Percentiles rank a stretch among this genome's conserved stretches.
Conservation (phyloP, 2,888 invertebrate species). For the Drosophila limbata region DNA sequence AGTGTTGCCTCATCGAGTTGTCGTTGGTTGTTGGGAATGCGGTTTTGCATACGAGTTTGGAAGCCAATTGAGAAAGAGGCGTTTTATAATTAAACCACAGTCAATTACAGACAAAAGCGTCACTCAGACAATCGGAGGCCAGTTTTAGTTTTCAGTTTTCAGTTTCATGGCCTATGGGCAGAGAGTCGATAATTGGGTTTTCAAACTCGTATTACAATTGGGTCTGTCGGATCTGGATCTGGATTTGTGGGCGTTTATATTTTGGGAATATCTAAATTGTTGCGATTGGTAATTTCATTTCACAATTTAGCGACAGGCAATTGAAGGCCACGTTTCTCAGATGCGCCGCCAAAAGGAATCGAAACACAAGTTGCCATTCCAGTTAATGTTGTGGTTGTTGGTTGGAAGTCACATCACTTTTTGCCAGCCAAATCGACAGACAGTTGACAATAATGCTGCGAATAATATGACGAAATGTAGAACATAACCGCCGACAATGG, state of each 20-base stretch:
- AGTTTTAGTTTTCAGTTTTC: constrained; percentile 4
- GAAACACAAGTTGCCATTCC: constrained; percentile 2
- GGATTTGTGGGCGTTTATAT: constrained; percentile 47
- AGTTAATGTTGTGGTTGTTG: constrained; percentile 15
- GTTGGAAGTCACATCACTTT: constrained; percentile 59
- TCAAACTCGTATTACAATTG: constrained; percentile 67
- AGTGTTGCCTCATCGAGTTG: constrained; percentile 31
- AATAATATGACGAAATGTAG: constrained; percentile 83
- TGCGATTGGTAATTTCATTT: constrained; percentile 72
- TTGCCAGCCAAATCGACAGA: constrained; percentile 53
- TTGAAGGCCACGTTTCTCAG: constrained; percentile 51
- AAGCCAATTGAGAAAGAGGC: constrained; percentile 63
- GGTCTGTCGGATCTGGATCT: constrained; percentile 10
- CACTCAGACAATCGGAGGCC: constrained; percentile 52
- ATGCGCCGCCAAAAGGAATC: constrained; percentile 63
- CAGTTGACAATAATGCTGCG: constrained; percentile 83
- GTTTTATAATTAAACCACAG: constrained; percentile 82
- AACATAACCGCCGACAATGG: constrained; percentile 78
- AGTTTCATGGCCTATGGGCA: constrained; percentile 52
- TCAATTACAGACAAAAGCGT: constrained; percentile 83
- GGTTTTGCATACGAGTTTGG: constrained; percentile 62
- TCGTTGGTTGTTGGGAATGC: constrained; percentile 39
- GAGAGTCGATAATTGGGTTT: constrained; percentile 75
- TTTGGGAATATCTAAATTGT: constrained; percentile 44
- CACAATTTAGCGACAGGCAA: constrained; percentile 72